phyloP scores from a whole-genome alignment of 2,888 invertebrate species.

The Aromia moschata region DNA sequence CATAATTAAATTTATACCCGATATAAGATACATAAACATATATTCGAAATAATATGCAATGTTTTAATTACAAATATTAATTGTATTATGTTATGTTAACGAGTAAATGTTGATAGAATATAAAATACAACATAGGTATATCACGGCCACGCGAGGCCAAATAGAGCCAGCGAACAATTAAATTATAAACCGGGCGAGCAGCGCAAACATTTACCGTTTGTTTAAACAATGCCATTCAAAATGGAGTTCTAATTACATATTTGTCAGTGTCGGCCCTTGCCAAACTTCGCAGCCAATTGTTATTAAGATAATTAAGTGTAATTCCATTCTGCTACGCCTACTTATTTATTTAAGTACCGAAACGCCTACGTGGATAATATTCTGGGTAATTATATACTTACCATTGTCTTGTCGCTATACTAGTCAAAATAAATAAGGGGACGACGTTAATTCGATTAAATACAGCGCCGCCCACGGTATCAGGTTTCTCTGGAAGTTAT shows the following conservation, averaged over 20 bases:
- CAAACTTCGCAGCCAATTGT: conserved; percentile 45
- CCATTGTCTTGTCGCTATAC: conserved; percentile 36
- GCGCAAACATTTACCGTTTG: conserved; percentile 43
- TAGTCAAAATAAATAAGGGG: conserved; percentile 3
- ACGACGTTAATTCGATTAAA: conserved; percentile 1
- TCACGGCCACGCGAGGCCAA: conserved; percentile 35
- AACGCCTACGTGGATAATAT: conserved; percentile 38
- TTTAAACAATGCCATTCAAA: conserved; percentile 40
- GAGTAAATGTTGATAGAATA: conserved; percentile 39
- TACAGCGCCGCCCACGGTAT: neutral
- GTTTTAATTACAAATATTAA: conserved; percentile 36
- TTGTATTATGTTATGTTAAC: conserved; percentile 35
- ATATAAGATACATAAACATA: conserved; percentile 23
- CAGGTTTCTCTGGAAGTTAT: too few species aligned
- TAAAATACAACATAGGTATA: conserved; percentile 35
- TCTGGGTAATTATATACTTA: conserved; percentile 25
- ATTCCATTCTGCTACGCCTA: conserved; percentile 36
- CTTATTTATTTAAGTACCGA: conserved; percentile 37
- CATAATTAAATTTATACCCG: conserved; percentile 9
- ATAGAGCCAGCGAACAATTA: conserved; percentile 44
- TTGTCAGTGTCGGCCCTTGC: conserved; percentile 45
- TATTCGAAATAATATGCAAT: conserved; percentile 34
- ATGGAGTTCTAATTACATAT: conserved; percentile 47
- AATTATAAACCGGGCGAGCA: conserved; percentile 41
- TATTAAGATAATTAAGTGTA: conserved; percentile 40